A percentile compares a stretch with the other conserved stretches of the same genome.
These are phyloP conservation scores for Plodia interpunctella DNA, from an alignment of 1,140 invertebrate genomes.

Conservation along the genomic window DNA sequence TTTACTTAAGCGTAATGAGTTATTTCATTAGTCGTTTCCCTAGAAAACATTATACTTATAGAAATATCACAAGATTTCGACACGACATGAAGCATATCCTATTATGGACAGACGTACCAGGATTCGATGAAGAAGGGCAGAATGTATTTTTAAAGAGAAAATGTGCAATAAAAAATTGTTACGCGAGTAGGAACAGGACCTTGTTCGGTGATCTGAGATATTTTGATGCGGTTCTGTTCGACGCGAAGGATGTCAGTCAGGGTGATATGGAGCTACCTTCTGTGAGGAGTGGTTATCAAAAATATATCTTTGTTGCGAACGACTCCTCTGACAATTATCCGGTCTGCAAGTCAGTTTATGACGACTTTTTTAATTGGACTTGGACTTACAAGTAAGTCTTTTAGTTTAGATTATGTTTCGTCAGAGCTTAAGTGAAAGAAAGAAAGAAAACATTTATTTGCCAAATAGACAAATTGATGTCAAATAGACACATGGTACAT, in stretches of 20 bases:
- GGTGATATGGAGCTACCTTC: constrained; percentile 27
- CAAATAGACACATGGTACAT: too few species aligned
- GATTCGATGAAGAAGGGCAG: constrained; percentile 37
- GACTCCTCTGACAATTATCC: constrained; percentile 60
- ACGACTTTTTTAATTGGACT: constrained; percentile 80
- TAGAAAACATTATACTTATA: constrained; percentile 19
- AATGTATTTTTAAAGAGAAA: constrained; percentile 34
- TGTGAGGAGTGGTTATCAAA: constrained; percentile 43
- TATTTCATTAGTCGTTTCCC: constrained; percentile 26
- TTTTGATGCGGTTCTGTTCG: constrained; percentile 66
- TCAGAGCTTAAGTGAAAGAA: too few species aligned
- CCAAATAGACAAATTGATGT: too few species aligned
- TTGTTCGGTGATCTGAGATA: constrained; percentile 46
- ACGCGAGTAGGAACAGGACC: constrained; percentile 46
- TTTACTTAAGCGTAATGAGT: constrained; percentile 21
- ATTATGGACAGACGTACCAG: constrained; percentile 38
- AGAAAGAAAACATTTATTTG: too few species aligned
- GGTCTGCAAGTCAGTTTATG: constrained; percentile 45
- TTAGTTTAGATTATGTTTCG: too few species aligned
- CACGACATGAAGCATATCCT: constrained; percentile 47
- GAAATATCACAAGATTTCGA: constrained; percentile 36
- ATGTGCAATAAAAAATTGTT: constrained; percentile 48
- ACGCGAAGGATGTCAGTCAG: constrained; percentile 39
- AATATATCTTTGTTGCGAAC: constrained; percentile 69
- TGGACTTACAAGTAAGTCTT: constrained; percentile 78